phyloP scores from a whole-genome alignment of 2,797 vertebrate genomes.

The Thripadectes ignobilis region DNA sequence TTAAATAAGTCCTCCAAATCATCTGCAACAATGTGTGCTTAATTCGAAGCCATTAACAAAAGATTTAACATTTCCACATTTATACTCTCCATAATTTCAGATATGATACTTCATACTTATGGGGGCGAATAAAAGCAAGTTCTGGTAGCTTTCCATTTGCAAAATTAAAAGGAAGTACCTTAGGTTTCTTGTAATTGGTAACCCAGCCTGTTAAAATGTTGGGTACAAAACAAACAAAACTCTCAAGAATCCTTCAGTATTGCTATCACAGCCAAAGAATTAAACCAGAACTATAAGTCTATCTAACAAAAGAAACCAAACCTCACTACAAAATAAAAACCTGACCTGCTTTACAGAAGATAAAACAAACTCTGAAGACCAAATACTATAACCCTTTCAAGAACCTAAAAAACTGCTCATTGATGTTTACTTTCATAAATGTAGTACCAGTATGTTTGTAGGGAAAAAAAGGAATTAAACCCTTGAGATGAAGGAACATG shows the following conservation, averaged over 20 bases:
- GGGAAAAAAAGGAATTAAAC: rapidly evolving
- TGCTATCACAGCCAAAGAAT: not conserved
- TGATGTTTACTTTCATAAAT: not conserved
- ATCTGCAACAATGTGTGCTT: constrained; percentile 71
- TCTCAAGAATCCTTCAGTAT: not conserved
- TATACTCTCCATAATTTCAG: constrained; percentile 68
- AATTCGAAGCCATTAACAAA: constrained; percentile 67
- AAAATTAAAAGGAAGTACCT: not conserved
- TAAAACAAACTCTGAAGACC: not conserved
- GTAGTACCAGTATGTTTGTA: not conserved
- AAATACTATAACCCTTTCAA: not conserved
- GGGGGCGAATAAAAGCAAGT: not conserved
- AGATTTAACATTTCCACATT: constrained; percentile 74
- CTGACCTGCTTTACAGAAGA: not conserved
- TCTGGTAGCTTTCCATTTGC: not conserved
- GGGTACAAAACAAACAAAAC: not conserved
- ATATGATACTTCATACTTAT: constrained; percentile 18
- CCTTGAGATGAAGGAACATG: not conserved
- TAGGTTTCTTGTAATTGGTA: not conserved
- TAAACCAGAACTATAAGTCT: not conserved
- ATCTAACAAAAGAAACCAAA: not conserved
- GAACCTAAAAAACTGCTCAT: not conserved
- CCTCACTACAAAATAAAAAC: not conserved
- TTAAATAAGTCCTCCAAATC: constrained; percentile 75
- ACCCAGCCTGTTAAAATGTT: not conserved